Conservation (phyloP, 2,113 vertebrate genomes). For the Tylochromis polylepis region DNA sequence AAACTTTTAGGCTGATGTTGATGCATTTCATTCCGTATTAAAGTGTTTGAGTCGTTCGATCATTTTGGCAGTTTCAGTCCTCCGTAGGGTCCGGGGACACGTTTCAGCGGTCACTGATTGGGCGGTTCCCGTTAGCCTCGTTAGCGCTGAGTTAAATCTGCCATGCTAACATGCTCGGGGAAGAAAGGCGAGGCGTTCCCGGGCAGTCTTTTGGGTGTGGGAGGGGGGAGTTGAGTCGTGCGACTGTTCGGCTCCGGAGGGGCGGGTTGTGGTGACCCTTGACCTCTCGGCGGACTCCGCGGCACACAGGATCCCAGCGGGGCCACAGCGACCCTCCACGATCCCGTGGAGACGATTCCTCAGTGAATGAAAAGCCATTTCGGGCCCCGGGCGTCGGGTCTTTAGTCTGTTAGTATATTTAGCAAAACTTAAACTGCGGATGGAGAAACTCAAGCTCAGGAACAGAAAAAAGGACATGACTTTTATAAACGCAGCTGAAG, state of each 20-base stretch:
- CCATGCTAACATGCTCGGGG: neutral
- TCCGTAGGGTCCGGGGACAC: neutral
- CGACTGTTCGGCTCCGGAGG: neutral
- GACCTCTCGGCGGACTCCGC: slow-evolving; percentile 42
- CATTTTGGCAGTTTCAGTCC: neutral
- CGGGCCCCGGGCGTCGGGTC: slow-evolving; percentile 36
- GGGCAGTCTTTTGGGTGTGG: neutral
- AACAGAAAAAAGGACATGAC: slow-evolving; percentile 55
- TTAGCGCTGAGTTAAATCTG: neutral
- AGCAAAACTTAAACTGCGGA: slow-evolving; percentile 71
- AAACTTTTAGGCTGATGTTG: neutral
- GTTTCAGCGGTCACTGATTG: neutral
- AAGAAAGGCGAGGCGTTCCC: neutral
- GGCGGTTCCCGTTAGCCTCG: neutral
- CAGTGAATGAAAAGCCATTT: slow-evolving; percentile 76
- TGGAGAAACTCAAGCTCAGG: slow-evolving; percentile 73
- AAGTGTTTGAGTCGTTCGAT: neutral
- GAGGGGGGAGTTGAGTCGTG: neutral
- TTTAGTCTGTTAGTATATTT: slow-evolving; percentile 72
- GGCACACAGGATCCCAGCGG: slow-evolving; percentile 44
- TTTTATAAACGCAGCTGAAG: slow-evolving; percentile 69
- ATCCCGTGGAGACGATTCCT: slow-evolving; percentile 43
- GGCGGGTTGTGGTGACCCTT: neutral
- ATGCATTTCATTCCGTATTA: neutral
- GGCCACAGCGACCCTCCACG: slow-evolving; percentile 4